These are phyloP conservation scores for Phymatocera aterrima DNA, from an alignment of 2,888 invertebrate genomes.

Conservation along the genomic window DNA sequence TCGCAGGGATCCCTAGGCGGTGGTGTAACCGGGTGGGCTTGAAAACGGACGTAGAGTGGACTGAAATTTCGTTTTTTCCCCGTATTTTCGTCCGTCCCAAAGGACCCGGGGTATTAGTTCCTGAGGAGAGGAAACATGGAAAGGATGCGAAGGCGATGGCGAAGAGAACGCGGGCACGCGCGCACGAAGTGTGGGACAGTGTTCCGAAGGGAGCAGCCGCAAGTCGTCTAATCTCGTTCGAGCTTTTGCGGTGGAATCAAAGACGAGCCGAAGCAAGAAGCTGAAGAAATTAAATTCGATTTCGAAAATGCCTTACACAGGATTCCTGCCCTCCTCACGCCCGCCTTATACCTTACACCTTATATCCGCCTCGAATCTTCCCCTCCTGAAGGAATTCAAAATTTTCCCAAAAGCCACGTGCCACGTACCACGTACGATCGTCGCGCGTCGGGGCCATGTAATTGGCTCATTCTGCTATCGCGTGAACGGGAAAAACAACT, in stretches of 20 bases:
- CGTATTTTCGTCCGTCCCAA: constrained; percentile 15
- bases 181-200: constrained; percentile 42
- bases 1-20: constrained; percentile 20
- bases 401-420: neutral
- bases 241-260: constrained; percentile 23
- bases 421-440: too few relatives aligned
- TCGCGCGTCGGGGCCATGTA: constrained; percentile 6
- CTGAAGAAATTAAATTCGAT: constrained; percentile 28
- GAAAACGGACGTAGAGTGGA: neutral
- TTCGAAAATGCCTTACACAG: neutral
- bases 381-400: neutral
- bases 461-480: constrained; percentile 14
- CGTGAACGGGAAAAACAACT: neutral
- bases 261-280: constrained; percentile 7
- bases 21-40: constrained; percentile 25
- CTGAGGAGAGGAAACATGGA: constrained; percentile 51
- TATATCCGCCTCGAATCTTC: neutral
- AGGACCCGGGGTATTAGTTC: constrained; percentile 38
- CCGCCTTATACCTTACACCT: too few relatives aligned
- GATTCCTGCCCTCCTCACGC: neutral
- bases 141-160: too few relatives aligned
- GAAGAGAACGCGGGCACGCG: constrained; percentile 28
- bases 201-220: constrained; percentile 1
- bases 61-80: constrained; percentile 24
- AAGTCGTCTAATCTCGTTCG: constrained; percentile 32